Evolutionary conservation across 2,113 vertebrate genomes (phyloP).

Genomic region (Calyptomena viridis): DNA sequence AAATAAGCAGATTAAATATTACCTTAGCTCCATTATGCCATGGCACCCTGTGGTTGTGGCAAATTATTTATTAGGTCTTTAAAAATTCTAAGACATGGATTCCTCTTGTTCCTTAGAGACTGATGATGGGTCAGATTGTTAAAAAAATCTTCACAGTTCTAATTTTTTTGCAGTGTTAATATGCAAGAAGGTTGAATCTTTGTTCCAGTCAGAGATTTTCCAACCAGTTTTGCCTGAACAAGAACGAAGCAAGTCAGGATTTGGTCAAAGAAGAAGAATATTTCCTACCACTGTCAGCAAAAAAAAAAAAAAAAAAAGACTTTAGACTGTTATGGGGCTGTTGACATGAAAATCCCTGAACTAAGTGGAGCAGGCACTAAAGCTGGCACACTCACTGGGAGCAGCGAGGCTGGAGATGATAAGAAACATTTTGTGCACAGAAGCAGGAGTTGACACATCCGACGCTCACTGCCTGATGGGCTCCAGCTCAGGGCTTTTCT

Average conservation of each 20-base stretch:
- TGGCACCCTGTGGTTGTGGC: slow-evolving; percentile 17
- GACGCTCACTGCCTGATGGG: slow-evolving; percentile 19
- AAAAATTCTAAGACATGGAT: slow-evolving; percentile 40
- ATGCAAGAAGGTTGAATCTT: background rate
- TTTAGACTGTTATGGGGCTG: background rate
- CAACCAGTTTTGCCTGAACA: background rate
- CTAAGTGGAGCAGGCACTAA: slow-evolving; percentile 39
- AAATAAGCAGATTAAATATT: slow-evolving; percentile 44
- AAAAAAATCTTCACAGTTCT: background rate
- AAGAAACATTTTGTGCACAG: slow-evolving; percentile 33
- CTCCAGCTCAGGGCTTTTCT: slow-evolving; percentile 41
- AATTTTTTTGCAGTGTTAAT: background rate
- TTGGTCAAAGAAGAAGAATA: background rate
- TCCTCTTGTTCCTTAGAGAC: background rate
- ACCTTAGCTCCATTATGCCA: background rate
- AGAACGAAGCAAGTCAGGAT: background rate
- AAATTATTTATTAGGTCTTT: slow-evolving; percentile 57
- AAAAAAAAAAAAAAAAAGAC: background rate
- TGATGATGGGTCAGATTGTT: background rate
- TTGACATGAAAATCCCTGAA: slow-evolving; percentile 36
- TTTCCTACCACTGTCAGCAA: background rate
- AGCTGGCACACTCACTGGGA: slow-evolving; percentile 29
- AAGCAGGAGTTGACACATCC: slow-evolving; percentile 36
- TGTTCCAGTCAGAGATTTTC: background rate
- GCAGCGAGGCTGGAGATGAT: background rate